phyloP scores from a whole-genome alignment of 2,888 invertebrate species.

The Cryptosula pallasiana region DNA sequence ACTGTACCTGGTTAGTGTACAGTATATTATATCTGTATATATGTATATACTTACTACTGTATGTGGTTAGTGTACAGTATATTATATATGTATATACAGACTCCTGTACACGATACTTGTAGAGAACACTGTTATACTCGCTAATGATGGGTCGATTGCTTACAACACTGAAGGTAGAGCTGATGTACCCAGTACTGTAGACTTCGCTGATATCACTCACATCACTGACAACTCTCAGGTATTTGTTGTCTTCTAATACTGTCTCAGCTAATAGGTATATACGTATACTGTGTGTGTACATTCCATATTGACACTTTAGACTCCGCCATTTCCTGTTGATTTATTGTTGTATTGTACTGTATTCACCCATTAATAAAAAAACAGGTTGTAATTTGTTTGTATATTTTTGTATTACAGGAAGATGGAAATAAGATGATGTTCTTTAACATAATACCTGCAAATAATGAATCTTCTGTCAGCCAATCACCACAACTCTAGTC shows the following conservation, averaged over 20 bases:
- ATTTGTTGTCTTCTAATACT: background rate
- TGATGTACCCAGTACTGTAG: no score
- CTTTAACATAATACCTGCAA: background rate
- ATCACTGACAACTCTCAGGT: constrained; percentile 5
- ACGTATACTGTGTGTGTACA: no score
- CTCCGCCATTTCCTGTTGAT: no score
- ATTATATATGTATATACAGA: background rate
- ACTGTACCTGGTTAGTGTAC: background rate
- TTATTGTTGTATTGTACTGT: no score
- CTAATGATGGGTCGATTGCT: background rate
- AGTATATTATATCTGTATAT: background rate
- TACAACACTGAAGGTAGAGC: background rate
- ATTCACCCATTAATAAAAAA: no score
- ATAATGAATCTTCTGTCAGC: background rate
- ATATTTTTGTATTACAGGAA: background rate
- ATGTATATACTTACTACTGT: background rate
- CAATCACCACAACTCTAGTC: no score
- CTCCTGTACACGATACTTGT: background rate
- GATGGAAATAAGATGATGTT: constrained; percentile 23
- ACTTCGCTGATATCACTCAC: background rate
- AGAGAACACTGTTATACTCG: constrained; percentile 5
- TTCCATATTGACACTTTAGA: no score
- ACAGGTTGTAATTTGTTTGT: no score
- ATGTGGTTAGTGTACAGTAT: background rate
- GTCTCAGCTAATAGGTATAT: no score